Evolutionary conservation across 2,888 invertebrate genomes (phyloP).

Genomic region (Phaedon cochleariae): DNA sequence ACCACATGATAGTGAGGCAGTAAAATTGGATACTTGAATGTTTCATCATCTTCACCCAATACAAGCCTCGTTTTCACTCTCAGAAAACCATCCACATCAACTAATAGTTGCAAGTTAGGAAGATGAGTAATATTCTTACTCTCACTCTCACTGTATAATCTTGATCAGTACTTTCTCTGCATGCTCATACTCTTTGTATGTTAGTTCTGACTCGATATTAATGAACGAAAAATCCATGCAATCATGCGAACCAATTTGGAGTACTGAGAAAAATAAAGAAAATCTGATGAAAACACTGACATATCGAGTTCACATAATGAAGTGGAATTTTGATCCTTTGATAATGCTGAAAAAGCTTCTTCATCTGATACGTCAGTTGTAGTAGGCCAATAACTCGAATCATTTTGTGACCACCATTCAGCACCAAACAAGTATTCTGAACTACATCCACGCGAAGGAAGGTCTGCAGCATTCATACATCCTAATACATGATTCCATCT

Average conservation of each 20-base stretch:
- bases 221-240: constrained; percentile 16
- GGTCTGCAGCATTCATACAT: background rate
- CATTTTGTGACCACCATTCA: background rate
- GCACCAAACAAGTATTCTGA: background rate
- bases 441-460: background rate
- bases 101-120: background rate
- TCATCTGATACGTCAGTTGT: no score
- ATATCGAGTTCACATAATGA: no score
- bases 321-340: no score
- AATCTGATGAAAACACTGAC: no score
- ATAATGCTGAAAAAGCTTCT: no score
- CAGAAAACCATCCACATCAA: background rate
- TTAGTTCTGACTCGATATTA: no score
- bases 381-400: background rate
- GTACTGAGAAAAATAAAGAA: background rate
- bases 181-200: background rate
- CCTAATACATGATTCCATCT: background rate
- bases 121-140: background rate
- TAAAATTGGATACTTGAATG: constrained; percentile 11
- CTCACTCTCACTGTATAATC: background rate
- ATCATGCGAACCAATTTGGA: background rate
- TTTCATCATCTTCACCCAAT: background rate
- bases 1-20: background rate
- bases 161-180: background rate
- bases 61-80: background rate